Evolutionary conservation across 2,888 invertebrate genomes (phyloP), one percentile per base, ranked within the genome.

Genomic region (Dexiosoma caninum): DNA sequence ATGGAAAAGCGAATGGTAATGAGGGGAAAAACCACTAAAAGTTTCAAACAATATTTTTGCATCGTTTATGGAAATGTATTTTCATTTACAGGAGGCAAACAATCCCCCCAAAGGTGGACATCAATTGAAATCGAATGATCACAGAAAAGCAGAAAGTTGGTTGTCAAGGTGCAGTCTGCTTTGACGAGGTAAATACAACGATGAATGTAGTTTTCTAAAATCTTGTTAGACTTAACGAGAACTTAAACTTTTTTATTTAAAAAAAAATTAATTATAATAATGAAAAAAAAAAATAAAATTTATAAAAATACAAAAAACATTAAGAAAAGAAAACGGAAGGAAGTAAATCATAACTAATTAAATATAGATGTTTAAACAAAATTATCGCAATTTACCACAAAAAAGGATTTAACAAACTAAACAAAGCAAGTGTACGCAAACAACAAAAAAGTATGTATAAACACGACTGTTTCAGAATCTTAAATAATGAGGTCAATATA

Each of bases 1-100:
- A 98, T 97, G 95, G 98, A 98, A 91, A 97, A 97, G 90, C 98
- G 98, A 94, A 93, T 98, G 96, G 98, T 98, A 92, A 55, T n/a
- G 14, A 37, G 5, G 10, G 3, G 0, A 44, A 32, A 44, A 23
- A 21, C n/a, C n/a, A n/a, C n/a, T n/a, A 59, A 1, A 21, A 40
- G 32, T 2, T 27, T 82, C 60, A 62, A 23, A n/a, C n/a, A n/a
- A 6, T 2, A 71, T 51, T 32, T 16, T 49, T 66, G 23, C 42
- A 78, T 55, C 66, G 35, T 49, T 37, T 46, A 71, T 60, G 23
- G n/a, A 62, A 62, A 57, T 8, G 62, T 14, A 19, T 30, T 23
- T 44, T 76, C 44, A 44, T 60, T 53, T 60, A 78, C 49, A 97
- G 96, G 96, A 97, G 92, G 96, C 96, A 87, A 96, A 95, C 88